A percentile compares a stretch with the other conserved stretches of the same genome.
These are phyloP conservation scores for Crocidura indochinensis DNA, from an alignment of 2,797 vertebrate species.

Conservation along the genomic window DNA sequence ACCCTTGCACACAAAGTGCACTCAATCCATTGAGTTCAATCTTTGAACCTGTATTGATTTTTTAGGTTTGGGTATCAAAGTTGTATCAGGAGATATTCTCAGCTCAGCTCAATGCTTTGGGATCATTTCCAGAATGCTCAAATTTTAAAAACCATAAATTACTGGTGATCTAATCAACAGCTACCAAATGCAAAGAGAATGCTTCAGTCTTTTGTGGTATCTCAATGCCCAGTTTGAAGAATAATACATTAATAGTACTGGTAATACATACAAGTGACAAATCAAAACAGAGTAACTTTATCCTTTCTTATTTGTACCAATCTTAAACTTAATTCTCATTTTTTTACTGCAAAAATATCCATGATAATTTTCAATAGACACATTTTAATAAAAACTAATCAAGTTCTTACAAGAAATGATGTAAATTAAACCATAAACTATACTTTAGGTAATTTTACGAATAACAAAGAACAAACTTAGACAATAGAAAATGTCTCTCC, in stretches of 20 bases:
- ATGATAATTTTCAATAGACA: constrained; percentile 29
- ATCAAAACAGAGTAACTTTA: constrained; percentile 4
- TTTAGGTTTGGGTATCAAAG: too few species aligned
- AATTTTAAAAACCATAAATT: too few species aligned
- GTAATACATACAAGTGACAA: background rate
- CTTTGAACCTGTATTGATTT: too few species aligned
- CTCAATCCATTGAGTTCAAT: too few species aligned
- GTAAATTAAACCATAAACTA: constrained; percentile 25
- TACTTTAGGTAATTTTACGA: constrained; percentile 22
- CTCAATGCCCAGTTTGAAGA: too few species aligned
- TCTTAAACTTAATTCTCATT: background rate
- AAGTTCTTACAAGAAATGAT: background rate
- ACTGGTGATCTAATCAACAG: too few species aligned
- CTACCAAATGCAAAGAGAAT: too few species aligned
- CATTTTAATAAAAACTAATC: constrained; percentile 37
- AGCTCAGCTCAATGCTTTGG: too few species aligned
- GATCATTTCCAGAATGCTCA: too few species aligned
- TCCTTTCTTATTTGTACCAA: background rate
- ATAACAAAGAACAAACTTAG: background rate
- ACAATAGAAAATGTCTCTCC: background rate
- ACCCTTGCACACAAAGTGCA: too few species aligned
- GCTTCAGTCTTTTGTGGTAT: too few species aligned
- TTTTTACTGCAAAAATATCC: background rate
- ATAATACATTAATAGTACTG: background rate
- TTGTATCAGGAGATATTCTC: too few species aligned